phyloP scores from a whole-genome alignment of 2,888 invertebrate genomes.

The Cremastobaeus sp. region DNA sequence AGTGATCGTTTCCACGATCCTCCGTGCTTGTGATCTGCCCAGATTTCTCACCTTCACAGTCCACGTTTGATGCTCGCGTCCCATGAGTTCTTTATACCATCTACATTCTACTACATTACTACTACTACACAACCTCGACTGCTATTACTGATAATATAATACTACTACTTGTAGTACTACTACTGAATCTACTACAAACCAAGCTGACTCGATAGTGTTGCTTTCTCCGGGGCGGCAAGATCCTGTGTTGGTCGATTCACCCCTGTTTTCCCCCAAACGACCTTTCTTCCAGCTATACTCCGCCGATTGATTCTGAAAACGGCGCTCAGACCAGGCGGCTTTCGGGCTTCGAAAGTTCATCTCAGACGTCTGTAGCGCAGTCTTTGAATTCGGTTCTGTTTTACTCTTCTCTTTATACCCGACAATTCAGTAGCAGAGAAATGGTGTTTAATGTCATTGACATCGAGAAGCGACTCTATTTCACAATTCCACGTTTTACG shows the following conservation, averaged over 20 bases:
- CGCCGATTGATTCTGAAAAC: conserved; percentile 17
- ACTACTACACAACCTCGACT: too few relatives aligned
- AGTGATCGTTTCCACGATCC: too few relatives aligned
- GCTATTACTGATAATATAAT: too few relatives aligned
- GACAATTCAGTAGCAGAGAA: conserved; percentile 13
- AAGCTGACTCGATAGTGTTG: conserved; percentile 5
- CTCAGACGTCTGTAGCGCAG: conserved; percentile 17
- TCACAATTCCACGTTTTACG: conserved; percentile 22
- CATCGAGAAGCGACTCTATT: conserved; percentile 14
- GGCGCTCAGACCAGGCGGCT: background rate
- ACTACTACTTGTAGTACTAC: too few relatives aligned
- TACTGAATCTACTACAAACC: background rate
- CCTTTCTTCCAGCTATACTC: conserved; percentile 2
- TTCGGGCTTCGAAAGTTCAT: conserved; percentile 6
- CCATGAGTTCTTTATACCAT: too few relatives aligned
- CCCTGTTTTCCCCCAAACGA: conserved; percentile 2
- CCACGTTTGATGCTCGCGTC: too few relatives aligned
- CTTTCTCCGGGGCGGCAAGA: conserved; percentile 1
- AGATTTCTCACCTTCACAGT: too few relatives aligned
- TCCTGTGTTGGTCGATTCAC: background rate
- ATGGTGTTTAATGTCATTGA: background rate
- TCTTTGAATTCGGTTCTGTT: background rate
- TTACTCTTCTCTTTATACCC: conserved; percentile 18
- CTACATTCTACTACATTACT: background rate
- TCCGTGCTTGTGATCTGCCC: too few relatives aligned